Evolutionary conservation across 2,888 invertebrate species (phyloP), one percentile per base, ranked within the genome.

Genomic region (Epinotia nisella): DNA sequence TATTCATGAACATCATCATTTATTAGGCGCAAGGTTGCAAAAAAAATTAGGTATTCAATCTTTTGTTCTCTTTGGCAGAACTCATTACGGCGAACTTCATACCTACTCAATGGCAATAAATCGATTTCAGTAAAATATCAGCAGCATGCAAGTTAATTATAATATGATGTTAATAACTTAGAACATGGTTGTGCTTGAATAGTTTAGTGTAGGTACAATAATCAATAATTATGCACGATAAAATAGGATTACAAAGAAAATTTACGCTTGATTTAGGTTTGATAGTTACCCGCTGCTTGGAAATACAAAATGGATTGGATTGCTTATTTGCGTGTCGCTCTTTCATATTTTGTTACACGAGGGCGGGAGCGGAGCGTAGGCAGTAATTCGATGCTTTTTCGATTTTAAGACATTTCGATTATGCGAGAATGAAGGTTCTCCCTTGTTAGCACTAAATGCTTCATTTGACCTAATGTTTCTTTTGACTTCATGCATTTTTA

Each of bases 51-150:
- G n/a, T n/a, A 11, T 24, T 56, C 29, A 71, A 49, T 69, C 72
- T 71, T 71, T 71, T 71, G 71, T 71, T 67, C 61, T 71, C 49
- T 49, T 24, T n/a, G n/a, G 49, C n/a, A n/a, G 29, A 49, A 49
- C 10, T 39, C 59, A 62, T 62, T 62, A 49, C 1, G 3, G 11
- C 15, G 10, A 39, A 59, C 59, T 35, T 59, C 3, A n/a, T 59
- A 35, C 39, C 17, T 11, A 17, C 29, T 13, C 17, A 11, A 19
- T 53, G 53, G 19, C 17, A 10, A 15, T 13, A 15, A n/a, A 15
- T 45, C 45, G 45, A 5, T 45, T 45, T 45, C 15, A 15, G 13
- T 15, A 15, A 56, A 56, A 24, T 56, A 56, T 17, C 4, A 62
- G 45, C 11, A 29, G 21, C 11, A 55, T 17, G 21, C 41, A 24